A percentile compares a stretch with the other conserved stretches of the same genome.
Conservation (phyloP, 2,113 vertebrate species). For the Leucopsar rothschildi region DNA sequence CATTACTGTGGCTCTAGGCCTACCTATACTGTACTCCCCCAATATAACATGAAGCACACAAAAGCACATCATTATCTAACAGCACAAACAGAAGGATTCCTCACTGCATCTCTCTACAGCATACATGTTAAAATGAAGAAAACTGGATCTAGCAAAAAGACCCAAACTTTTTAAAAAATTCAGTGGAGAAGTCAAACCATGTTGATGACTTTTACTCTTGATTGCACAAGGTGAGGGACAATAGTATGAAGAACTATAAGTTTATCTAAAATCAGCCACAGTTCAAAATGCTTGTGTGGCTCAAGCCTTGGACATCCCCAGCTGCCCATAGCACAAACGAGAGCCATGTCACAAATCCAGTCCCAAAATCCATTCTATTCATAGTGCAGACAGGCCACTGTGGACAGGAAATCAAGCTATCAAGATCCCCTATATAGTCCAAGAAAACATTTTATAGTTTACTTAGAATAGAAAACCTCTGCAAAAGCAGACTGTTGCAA, state of each 20-base stretch:
- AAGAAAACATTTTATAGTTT: slow-evolving; percentile 46
- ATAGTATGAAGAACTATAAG: background rate
- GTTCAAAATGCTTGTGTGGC: background rate
- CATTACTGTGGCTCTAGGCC: background rate
- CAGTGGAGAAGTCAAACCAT: background rate
- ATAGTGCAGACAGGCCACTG: background rate
- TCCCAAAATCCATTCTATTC: slow-evolving; percentile 8
- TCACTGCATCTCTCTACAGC: background rate
- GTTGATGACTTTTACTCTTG: background rate
- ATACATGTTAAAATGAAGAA: background rate
- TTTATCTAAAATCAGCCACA: background rate
- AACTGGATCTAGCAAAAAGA: background rate
- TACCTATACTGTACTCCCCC: background rate
- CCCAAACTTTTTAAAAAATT: background rate
- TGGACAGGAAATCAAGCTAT: slow-evolving; percentile 14
- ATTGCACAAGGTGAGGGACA: background rate
- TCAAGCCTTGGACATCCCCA: background rate
- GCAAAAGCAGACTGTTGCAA: background rate
- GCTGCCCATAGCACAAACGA: fast-evolving
- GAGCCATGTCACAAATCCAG: background rate
- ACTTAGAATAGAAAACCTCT: slow-evolving; percentile 52
- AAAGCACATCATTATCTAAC: background rate
- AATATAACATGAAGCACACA: background rate
- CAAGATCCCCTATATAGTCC: background rate
- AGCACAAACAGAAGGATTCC: background rate